Percentiles rank a stretch among this genome's conserved stretches.
phyloP scores from a whole-genome alignment of 2,888 invertebrate species.

The Polietes domitor region DNA sequence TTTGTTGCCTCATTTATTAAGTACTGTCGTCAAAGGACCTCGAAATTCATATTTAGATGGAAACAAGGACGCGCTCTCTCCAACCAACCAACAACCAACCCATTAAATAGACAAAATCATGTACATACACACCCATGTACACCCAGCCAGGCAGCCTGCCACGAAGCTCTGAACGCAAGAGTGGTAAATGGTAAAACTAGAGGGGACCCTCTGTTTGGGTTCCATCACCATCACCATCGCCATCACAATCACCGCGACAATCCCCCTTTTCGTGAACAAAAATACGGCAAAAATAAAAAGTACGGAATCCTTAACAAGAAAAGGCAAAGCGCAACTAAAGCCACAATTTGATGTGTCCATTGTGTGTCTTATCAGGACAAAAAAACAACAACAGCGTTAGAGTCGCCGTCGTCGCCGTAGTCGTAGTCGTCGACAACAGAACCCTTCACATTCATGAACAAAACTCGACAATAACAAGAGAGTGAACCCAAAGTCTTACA shows the following conservation, averaged over 20 bases:
- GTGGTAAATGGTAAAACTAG: slow-evolving; percentile 45
- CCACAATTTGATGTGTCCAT: slow-evolving; percentile 79
- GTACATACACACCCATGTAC: slow-evolving; percentile 48
- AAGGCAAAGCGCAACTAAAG: slow-evolving; percentile 69
- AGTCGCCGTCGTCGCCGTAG: slow-evolving; percentile 48
- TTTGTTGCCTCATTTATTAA: slow-evolving; percentile 43
- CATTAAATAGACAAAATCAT: slow-evolving; percentile 49
- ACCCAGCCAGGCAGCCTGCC: neutral
- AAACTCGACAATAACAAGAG: slow-evolving; percentile 21
- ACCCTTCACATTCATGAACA: slow-evolving; percentile 58
- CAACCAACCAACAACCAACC: slow-evolving; percentile 49
- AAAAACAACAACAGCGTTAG: slow-evolving; percentile 40
- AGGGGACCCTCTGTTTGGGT: slow-evolving; percentile 33
- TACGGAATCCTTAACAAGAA: slow-evolving; percentile 60
- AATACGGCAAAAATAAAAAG: slow-evolving; percentile 11
- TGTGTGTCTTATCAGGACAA: slow-evolving; percentile 78
- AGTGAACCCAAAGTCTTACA: slow-evolving; percentile 49
- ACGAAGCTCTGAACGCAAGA: slow-evolving; percentile 32
- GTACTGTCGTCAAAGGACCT: slow-evolving; percentile 48
- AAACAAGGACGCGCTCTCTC: neutral
- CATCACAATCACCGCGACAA: neutral
- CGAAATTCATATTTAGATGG: slow-evolving; percentile 37
- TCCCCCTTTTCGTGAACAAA: slow-evolving; percentile 22
- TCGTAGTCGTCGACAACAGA: slow-evolving; percentile 53
- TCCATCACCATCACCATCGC: slow-evolving; percentile 14